These are phyloP conservation scores for Doris montereyensis DNA, from an alignment of 2,888 invertebrate species.

Conservation along the genomic window DNA sequence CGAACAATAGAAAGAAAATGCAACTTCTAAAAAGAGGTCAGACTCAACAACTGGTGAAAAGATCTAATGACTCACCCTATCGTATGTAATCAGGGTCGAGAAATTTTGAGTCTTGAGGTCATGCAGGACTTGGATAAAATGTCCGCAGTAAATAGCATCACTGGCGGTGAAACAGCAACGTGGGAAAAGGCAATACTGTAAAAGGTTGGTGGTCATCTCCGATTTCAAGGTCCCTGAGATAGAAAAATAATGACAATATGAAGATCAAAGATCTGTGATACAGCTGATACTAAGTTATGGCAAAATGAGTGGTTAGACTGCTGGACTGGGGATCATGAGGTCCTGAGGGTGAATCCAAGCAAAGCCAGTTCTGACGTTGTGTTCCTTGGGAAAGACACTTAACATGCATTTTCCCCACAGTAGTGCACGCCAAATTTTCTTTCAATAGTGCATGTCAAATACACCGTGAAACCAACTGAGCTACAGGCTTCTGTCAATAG, in stretches of 20 bases:
- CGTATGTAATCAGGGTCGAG: constrained; percentile 96
- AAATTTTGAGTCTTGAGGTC: constrained; percentile 95
- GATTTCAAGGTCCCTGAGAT: constrained; percentile 79
- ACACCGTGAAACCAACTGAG: no score
- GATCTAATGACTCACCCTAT: constrained; percentile 85
- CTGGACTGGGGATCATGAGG: no score
- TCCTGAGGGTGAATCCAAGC: no score
- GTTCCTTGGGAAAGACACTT: no score
- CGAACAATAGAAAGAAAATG: no score
- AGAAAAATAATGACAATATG: background rate
- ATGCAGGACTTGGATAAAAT: constrained; percentile 97
- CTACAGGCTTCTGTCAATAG: no score
- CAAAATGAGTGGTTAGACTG: no score
- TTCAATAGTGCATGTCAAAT: background rate
- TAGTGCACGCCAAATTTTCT: background rate
- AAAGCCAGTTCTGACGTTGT: no score
- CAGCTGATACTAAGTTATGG: no score
- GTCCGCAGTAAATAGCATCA: constrained; percentile 97
- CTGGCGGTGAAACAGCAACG: constrained; percentile 95
- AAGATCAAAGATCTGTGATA: background rate
- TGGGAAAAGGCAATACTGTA: constrained; percentile 96
- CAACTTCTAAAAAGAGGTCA: no score
- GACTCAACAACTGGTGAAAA: no score
- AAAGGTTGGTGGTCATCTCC: constrained; percentile 95
- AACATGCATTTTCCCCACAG: no score